Base-by-base conservation (phyloP, 2,888 invertebrate species). In the Lasioglossum villosulum region DNA sequence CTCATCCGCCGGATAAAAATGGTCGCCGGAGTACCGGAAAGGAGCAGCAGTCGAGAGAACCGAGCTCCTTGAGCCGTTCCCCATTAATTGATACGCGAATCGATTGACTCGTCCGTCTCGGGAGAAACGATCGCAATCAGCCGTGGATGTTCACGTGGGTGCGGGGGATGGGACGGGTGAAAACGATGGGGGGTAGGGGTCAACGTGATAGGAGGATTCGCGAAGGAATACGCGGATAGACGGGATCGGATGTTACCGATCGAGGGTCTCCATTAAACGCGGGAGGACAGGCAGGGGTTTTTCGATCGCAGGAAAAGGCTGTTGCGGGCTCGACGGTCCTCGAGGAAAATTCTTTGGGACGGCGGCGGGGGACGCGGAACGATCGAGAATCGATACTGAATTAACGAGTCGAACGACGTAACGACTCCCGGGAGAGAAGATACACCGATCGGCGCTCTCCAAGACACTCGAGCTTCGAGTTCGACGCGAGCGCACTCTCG, bases 331-430 rank as follows among this genome's bases (percentile, higher is more conserved):
- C 84, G 84, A 86, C 79, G 78, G 56, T 39, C 52, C 86, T 86
- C 86, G 84, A 84, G 56, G 56, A 27, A 75, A 68, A 80, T 84
- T 48, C 80, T 78, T 80, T 63, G 42, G 72, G 59, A 52, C 74
- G n/a, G n/a, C 5, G 70, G 70, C 30, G 37, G 68, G 68, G 34
- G 70, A 14, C 23, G 14, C 23, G 68, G 12, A 23, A 23, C n/a
- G 78, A 86, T 85, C 86, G 84, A 86, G 81, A 81, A 86, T 86
- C 86, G 85, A 86, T 86, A 76, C 68, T 8, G 86, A 86, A 86
- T 86, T 86, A 86, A 86, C 86, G 78, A 86, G 85, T 56, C 78
- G 80, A 75, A 74, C 80, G 84, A 81, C 78, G 80, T 84, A 86
- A 86, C 86, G 84, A 86, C 37, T 84, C 34, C 37, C 78, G 72